Evolutionary conservation across 2,888 invertebrate species (phyloP).

Genomic region (Nezara viridula): DNA sequence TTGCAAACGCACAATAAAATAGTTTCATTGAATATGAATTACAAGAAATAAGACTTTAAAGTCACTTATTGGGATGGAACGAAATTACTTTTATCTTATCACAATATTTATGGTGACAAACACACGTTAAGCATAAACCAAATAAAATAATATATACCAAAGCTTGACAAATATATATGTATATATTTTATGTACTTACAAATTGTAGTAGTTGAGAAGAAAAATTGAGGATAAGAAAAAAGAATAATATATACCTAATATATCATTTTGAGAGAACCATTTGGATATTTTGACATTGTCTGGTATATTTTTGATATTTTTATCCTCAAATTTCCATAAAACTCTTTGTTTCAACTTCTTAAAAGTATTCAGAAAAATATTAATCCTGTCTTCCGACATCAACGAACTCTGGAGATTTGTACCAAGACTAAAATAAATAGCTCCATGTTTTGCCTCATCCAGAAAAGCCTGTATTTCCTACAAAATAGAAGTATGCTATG

Average conservation of each 20-base stretch:
- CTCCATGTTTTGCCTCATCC: constrained; percentile 70
- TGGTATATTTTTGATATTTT: not conserved
- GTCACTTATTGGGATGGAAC: too few relatives aligned
- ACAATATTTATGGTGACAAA: too few relatives aligned
- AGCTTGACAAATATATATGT: too few relatives aligned
- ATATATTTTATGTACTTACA: too few relatives aligned
- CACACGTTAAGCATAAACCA: too few relatives aligned
- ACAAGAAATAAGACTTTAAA: too few relatives aligned
- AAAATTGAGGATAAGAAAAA: too few relatives aligned
- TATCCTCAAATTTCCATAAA: not conserved
- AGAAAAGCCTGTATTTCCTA: constrained; percentile 69
- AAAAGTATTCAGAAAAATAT: not conserved
- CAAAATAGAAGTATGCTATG: not conserved
- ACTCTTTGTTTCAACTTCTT: constrained; percentile 14
- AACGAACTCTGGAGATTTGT: constrained; percentile 65
- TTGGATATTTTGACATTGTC: not conserved
- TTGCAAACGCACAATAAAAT: too few relatives aligned
- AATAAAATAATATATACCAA: too few relatives aligned
- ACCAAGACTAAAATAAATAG: constrained; percentile 73
- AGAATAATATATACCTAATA: constrained; percentile 27
- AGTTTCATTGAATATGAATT: too few relatives aligned
- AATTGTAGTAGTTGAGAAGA: too few relatives aligned
- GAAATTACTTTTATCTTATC: too few relatives aligned
- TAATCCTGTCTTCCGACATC: constrained; percentile 13
- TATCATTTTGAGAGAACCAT: constrained; percentile 25